Conservation (phyloP, 1,140 invertebrate genomes). For the Chlorops oryzae region DNA sequence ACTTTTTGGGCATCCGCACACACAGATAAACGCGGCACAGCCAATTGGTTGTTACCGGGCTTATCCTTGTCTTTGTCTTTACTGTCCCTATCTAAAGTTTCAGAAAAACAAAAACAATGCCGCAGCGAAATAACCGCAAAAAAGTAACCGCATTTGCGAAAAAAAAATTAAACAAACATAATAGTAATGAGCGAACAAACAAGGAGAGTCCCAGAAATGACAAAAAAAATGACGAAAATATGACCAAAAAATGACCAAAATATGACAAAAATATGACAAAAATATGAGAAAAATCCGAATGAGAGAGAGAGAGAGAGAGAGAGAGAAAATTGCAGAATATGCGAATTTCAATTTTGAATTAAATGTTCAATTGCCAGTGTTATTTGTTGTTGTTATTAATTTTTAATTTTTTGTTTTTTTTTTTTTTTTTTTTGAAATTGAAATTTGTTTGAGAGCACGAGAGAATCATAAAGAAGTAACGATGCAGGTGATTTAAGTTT, state of each 20-base stretch:
- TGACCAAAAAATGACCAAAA: not conserved
- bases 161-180: too few species aligned
- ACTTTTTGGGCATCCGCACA: slow-evolving; percentile 92
- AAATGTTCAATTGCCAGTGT: too few species aligned
- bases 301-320: not conserved
- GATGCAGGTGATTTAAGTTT: not conserved
- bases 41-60: slow-evolving; percentile 61
- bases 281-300: not conserved
- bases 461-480: slow-evolving; percentile 1
- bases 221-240: not conserved
- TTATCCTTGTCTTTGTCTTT: slow-evolving; percentile 79
- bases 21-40: slow-evolving; percentile 80
- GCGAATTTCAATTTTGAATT: too few species aligned
- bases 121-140: not conserved
- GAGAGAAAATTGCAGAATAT: not conserved
- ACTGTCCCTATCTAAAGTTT: slow-evolving; percentile 61
- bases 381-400: not conserved
- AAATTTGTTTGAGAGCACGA: not conserved
- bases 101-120: too few species aligned
- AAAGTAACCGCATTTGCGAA: too few species aligned
- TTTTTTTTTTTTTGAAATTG: not conserved
- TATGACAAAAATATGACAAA: not conserved
- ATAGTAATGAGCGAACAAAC: too few species aligned
- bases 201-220: not conserved
- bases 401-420: not conserved